Evolutionary conservation across 2,888 invertebrate species (phyloP).

Genomic region (Metallyticus violacea): DNA sequence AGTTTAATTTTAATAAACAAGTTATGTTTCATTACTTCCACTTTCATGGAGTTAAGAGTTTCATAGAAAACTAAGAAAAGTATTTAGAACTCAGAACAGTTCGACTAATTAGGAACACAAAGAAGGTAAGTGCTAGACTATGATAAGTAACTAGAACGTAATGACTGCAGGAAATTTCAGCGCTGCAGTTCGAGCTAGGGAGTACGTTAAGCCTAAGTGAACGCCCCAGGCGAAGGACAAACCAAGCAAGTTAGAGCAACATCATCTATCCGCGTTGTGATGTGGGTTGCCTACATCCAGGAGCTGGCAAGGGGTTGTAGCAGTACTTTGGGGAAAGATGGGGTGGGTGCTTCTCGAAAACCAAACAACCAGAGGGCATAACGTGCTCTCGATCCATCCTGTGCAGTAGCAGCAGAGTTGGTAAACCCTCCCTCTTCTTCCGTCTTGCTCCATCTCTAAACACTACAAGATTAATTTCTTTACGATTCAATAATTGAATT

Average conservation of each 20-base stretch:
- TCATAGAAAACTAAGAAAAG: too few species aligned
- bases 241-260: conserved; percentile 19
- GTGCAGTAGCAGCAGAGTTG: neutral
- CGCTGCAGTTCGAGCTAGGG: conserved; percentile 2
- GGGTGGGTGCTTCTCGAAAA: conserved; percentile 36
- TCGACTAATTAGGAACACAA: neutral
- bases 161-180: neutral
- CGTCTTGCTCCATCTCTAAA: conserved; percentile 29
- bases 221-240: conserved; percentile 23
- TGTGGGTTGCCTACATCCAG: conserved; percentile 19
- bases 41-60: too few species aligned
- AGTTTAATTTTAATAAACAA: too few species aligned
- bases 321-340: neutral
- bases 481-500: conserved; percentile 53
- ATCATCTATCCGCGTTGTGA: conserved; percentile 9
- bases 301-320: conserved; percentile 20
- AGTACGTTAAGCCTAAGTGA: conserved; percentile 27
- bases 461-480: conserved; percentile 53
- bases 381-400: conserved; percentile 13
- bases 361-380: conserved; percentile 42
- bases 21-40: too few species aligned
- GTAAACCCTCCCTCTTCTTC: neutral
- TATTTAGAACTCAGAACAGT: too few species aligned
- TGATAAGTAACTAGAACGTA: neutral
- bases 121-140: too few species aligned